Evolutionary conservation across 2,888 invertebrate genomes (phyloP).

Genomic region (Rambutsinella grinnellia): DNA sequence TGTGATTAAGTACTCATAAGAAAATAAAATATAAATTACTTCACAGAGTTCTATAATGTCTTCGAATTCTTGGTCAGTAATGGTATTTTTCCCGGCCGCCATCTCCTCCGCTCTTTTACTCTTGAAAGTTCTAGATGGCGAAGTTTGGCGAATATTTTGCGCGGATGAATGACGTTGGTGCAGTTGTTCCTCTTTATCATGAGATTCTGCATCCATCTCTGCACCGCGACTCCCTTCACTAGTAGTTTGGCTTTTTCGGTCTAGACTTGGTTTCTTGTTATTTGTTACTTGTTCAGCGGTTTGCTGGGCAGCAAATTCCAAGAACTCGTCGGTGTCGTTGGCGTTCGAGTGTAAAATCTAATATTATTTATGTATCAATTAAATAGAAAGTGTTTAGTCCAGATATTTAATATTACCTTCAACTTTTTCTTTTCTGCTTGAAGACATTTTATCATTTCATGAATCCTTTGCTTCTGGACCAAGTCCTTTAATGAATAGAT

Average conservation of each 20-base stretch:
- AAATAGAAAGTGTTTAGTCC: no score
- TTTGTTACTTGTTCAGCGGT: no score
- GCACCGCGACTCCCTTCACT: not conserved
- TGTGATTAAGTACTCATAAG: not conserved
- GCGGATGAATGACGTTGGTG: not conserved
- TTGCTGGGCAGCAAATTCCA: slow-evolving; percentile 32
- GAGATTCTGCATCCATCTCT: not conserved
- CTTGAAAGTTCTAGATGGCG: not conserved
- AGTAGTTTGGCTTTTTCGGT: not conserved
- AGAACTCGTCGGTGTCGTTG: slow-evolving; percentile 5
- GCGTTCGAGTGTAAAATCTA: slow-evolving; percentile 9
- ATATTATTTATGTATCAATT: slow-evolving; percentile 3
- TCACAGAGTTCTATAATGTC: slow-evolving; percentile 60
- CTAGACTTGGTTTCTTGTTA: no score
- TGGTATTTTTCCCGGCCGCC: slow-evolving; percentile 33
- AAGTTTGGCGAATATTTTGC: not conserved
- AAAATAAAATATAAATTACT: slow-evolving; percentile 25
- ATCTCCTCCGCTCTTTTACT: slow-evolving; percentile 34
- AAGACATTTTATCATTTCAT: slow-evolving; percentile 63
- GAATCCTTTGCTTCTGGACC: slow-evolving; percentile 47
- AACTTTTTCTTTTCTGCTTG: slow-evolving; percentile 58
- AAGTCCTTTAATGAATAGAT: slow-evolving; percentile 12
- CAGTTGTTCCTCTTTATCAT: not conserved
- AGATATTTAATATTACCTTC: slow-evolving; percentile 23
- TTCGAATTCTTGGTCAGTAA: slow-evolving; percentile 62